Conservation (phyloP, 2,888 invertebrate genomes). For the Andrena chrysosceles region DNA sequence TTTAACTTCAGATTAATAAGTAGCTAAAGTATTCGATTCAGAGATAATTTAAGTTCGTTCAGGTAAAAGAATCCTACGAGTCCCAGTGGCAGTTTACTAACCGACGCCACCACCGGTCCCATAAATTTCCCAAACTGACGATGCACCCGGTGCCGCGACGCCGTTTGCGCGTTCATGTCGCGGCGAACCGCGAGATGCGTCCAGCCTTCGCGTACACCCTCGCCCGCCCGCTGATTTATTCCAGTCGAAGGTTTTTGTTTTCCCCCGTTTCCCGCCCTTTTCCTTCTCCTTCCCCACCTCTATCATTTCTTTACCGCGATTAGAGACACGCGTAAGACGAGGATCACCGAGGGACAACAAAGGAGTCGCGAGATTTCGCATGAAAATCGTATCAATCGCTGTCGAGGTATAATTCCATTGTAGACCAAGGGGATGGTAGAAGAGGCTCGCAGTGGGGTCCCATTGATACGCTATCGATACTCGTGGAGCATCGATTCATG, state of each 20-base stretch:
- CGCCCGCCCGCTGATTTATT: constrained; percentile 54
- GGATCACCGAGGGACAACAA: constrained; percentile 61
- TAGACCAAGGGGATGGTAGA: constrained; percentile 26
- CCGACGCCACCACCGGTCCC: constrained; percentile 3
- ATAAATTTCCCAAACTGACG: constrained; percentile 46
- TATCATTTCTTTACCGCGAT: constrained; percentile 55
- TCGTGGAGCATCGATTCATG: constrained; percentile 56
- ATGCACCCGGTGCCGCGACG: constrained; percentile 15
- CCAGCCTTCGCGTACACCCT: constrained; percentile 11
- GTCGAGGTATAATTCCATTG: constrained; percentile 77
- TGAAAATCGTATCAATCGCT: constrained; percentile 81
- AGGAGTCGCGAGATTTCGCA: constrained; percentile 66
- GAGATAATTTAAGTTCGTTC: too few species aligned
- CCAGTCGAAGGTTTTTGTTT: constrained; percentile 49
- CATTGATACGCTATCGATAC: constrained; percentile 73
- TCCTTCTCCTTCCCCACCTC: constrained; percentile 42
- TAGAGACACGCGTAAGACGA: constrained; percentile 41
- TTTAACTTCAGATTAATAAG: too few species aligned
- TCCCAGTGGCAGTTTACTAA: neutral
- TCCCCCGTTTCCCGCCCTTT: constrained; percentile 37
- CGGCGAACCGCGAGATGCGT: constrained; percentile 20
- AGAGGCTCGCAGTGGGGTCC: constrained; percentile 59
- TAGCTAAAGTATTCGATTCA: too few species aligned
- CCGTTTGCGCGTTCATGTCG: constrained; percentile 14
- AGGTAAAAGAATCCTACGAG: neutral